phyloP scores from a whole-genome alignment of 2,888 invertebrate genomes.

The Lasioglossum lativentre region DNA sequence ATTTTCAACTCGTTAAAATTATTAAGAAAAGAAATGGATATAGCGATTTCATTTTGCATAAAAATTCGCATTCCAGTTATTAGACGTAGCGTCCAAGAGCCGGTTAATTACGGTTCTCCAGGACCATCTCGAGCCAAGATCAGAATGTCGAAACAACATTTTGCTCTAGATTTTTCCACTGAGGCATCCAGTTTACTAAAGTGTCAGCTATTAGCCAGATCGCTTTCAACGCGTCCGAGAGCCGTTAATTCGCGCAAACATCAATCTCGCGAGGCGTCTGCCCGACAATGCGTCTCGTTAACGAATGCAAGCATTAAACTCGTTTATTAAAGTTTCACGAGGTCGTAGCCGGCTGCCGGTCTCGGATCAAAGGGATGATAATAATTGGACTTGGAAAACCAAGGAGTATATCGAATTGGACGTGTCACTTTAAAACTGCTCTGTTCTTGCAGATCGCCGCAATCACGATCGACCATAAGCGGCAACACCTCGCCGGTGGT shows the following conservation, averaged over 20 bases:
- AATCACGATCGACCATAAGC: constrained; percentile 71
- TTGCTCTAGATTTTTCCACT: neutral
- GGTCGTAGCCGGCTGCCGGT: neutral
- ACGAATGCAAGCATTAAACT: neutral
- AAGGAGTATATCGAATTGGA: neutral
- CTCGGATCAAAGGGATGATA: neutral
- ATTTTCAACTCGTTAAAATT: neutral
- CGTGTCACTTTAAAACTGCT: neutral
- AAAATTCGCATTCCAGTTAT: neutral
- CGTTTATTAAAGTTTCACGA: neutral
- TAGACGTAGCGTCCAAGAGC: no score
- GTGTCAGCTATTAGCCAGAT: constrained; percentile 56
- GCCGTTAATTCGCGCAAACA: constrained; percentile 52
- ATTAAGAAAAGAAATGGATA: no score
- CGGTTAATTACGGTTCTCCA: neutral
- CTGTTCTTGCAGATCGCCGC: constrained; percentile 74
- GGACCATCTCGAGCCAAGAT: neutral
- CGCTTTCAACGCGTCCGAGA: constrained; percentile 57
- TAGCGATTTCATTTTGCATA: neutral
- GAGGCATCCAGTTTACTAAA: constrained; percentile 23
- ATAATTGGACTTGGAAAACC: neutral
- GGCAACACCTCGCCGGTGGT: constrained; percentile 77
- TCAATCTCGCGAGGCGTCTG: constrained; percentile 32
- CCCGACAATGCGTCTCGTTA: constrained; percentile 6
- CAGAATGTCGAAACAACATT: neutral